Conservation (phyloP, 2,888 invertebrate species). For the Luperina testacea region DNA sequence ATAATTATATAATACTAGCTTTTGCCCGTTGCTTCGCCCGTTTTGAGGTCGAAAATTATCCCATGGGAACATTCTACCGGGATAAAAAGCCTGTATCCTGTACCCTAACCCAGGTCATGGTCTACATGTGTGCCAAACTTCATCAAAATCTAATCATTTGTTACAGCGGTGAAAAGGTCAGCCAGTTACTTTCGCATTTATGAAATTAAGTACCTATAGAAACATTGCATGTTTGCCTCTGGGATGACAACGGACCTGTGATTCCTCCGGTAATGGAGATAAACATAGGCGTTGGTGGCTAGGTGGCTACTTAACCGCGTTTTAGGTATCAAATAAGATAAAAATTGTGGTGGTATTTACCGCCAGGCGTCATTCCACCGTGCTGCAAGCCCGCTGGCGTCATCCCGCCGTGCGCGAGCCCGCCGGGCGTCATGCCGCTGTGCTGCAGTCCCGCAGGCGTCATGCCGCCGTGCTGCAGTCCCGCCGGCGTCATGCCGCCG, state of each 20-base stretch:
- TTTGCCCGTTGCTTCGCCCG: not conserved
- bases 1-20: not conserved
- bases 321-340: not conserved
- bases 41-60: not conserved
- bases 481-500: not conserved
- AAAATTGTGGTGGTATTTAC: constrained; percentile 31
- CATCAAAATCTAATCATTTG: not conserved
- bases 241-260: not conserved
- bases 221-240: not conserved
- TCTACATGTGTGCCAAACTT: not conserved
- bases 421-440: constrained; percentile 81
- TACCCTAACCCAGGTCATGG: not conserved
- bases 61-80: not conserved
- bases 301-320: too few species aligned
- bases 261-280: not conserved
- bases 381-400: constrained; percentile 83
- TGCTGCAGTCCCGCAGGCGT: constrained; percentile 81
- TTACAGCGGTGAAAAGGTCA: not conserved
- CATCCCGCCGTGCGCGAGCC: constrained; percentile 83
- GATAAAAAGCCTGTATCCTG: not conserved
- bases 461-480: constrained; percentile 78
- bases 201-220: not conserved
- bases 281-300: not conserved
- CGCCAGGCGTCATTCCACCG: constrained; percentile 76
- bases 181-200: not conserved